Evolutionary conservation across 2,113 vertebrate species (phyloP), one percentile per base, ranked within the genome.

Genomic region (Notothenia rossii): DNA sequence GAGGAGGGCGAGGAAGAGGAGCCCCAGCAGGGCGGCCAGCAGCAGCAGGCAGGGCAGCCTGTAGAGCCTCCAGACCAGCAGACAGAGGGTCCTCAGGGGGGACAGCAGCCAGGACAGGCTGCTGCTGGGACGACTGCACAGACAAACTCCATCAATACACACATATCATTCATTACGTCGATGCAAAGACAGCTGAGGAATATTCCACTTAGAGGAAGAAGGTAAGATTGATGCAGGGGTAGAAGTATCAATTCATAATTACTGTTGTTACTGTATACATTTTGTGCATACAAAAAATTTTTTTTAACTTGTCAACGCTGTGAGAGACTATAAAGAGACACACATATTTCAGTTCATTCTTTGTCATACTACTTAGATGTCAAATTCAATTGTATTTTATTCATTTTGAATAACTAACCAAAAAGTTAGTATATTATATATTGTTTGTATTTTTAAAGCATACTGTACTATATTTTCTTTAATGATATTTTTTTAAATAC

Each of bases 21-120:
- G 65, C 18, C 48, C 46, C 50, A 86, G 40, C n/a, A 72, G 59
- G 5, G 46, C 70, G 17, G 83, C 66, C 66, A 92, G 73, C 55
- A 92, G 56, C 54, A 83, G 61, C 51, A 81, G 18, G 46, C 85
- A 86, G 36, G 84, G 84, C 64, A 83, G 67, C 55, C 76, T 86
- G 77, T 86, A 94, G 63, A 86, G 66, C 29, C 89, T 87, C 89
- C 91, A 86, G 62, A 81, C 61, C 67, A 93, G 74, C 64, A 90
- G 81, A 40, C 82, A 90, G 51, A 80, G 40, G 3, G 78, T 79
- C 69, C 79, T 88, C 63, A 86, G 2, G 0, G 92, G 93, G 54
- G 70, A 88, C 77, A 95, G 84, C 78, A 95, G 79, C 92, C 92
- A 93, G 2, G 87, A 91, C 90, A 94, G 86, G 77, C 85, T 93